Base-by-base conservation (phyloP, 1,140 invertebrate species). In the Cecropterus lyciades region DNA sequence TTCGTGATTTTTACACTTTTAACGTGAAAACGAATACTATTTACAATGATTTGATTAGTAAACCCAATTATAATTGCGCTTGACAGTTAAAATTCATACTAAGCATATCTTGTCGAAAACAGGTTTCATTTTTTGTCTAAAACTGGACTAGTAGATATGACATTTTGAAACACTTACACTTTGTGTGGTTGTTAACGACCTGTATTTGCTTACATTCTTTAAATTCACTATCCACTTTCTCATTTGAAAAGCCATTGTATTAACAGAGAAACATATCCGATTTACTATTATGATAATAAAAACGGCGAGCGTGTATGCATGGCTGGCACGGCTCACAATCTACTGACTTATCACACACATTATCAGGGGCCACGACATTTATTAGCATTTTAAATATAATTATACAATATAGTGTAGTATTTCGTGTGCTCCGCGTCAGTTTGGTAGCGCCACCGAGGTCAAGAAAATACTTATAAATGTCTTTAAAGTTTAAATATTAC, bases 381-480 rank as follows among this genome's bases (percentile, higher is more conserved):
- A 85, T 84, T 84, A 81, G 68, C 81, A 85, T 79, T 79, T 72
- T 75, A 65, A 79, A 84, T 49, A 72, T 48, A 72, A 75, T 79
- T 77, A 78, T 73, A 73, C 67, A 69, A 63, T 65, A 55, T 40
- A 64, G 27, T 71, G 16, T 48, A 64, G 69, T 76, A 70, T 71
- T 76, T 75, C 62, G 71, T 71, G 42, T 55, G 49, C 51, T 48
- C 20, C 37, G 66, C 75, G 73, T 82, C 70, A 79, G 10, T 40
- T 33, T n/a, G 30, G 33, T 52, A 49, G n/a, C 60, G 67, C 59
- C 57, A 48, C 46, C 33, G 49, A 56, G 73, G 77, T 75, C 65
- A 80, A 59, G 56, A 67, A 43, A 56, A 48, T 8, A 16, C 14
- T 37, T 48, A 27, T 46, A 14, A 45, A 17, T 42, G n/a, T 40